Evolutionary conservation across 2,797 vertebrate genomes (phyloP).

Genomic region (Hypotaenidia okinawae): DNA sequence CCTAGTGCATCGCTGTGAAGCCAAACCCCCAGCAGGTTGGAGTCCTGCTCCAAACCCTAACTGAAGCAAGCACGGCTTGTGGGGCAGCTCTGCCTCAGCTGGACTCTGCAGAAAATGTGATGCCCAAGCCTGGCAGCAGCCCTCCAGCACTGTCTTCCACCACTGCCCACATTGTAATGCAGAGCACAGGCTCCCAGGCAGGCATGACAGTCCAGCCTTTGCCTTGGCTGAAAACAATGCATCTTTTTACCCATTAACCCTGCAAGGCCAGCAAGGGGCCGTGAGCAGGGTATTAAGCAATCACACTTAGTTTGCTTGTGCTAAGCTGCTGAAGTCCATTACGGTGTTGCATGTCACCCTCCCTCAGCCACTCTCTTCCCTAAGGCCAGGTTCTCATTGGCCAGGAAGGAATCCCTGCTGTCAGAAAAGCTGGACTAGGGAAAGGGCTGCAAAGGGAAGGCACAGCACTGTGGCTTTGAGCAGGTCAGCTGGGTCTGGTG

Average conservation of each 20-base stretch:
- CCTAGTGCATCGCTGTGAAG: background rate
- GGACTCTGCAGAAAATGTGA: accelerated
- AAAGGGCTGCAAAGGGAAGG: background rate
- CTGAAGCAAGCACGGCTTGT: background rate
- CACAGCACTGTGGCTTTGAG: background rate
- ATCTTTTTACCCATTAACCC: conserved; percentile 47
- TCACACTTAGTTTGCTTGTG: background rate
- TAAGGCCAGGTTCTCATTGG: accelerated
- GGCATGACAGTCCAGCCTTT: background rate
- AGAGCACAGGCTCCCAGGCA: background rate
- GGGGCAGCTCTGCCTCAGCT: background rate
- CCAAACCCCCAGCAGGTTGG: background rate
- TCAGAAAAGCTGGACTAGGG: background rate
- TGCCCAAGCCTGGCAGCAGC: background rate
- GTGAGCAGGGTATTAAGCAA: conserved; percentile 7
- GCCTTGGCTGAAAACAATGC: background rate
- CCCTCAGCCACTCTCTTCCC: background rate
- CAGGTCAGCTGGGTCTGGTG: background rate
- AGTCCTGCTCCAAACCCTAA: background rate
- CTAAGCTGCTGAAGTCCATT: background rate
- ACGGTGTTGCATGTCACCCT: accelerated
- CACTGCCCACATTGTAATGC: background rate
- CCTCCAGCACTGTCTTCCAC: background rate
- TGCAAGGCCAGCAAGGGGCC: background rate
- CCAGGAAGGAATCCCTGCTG: background rate